Evolutionary conservation across 2,113 vertebrate species (phyloP).

Genomic region (Podarcis raffonei): DNA sequence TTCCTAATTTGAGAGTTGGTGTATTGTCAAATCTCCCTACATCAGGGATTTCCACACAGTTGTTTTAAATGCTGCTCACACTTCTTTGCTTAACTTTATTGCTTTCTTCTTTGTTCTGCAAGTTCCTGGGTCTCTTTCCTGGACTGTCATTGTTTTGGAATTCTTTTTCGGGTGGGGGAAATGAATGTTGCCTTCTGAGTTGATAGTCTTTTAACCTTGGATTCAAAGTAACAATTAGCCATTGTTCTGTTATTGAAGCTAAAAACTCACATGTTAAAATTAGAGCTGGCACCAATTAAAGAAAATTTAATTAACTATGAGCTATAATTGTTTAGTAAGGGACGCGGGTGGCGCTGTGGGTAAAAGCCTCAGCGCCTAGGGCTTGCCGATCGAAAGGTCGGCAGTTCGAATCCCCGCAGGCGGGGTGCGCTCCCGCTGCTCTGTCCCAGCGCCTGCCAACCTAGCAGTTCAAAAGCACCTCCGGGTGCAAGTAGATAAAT

Average conservation of each 20-base stretch:
- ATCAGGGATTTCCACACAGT: slow-evolving; percentile 53
- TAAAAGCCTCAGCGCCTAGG: no score
- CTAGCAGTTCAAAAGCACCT: no score
- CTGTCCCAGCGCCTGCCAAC: no score
- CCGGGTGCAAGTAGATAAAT: no score
- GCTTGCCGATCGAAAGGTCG: no score
- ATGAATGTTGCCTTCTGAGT: slow-evolving; percentile 37
- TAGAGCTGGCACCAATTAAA: neutral
- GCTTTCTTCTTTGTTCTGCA: slow-evolving; percentile 60
- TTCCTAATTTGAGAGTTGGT: slow-evolving; percentile 54
- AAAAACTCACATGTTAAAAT: neutral
- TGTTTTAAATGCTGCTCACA: slow-evolving; percentile 48
- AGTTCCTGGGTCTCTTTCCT: slow-evolving; percentile 53
- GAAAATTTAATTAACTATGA: neutral
- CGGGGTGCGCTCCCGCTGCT: no score
- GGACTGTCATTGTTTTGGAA: slow-evolving; percentile 53
- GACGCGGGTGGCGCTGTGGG: no score
- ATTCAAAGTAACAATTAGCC: neutral
- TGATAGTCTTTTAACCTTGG: slow-evolving; percentile 16
- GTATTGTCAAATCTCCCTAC: slow-evolving; percentile 46
- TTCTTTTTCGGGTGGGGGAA: slow-evolving; percentile 53
- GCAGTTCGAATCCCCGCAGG: no score
- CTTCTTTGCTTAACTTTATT: slow-evolving; percentile 59
- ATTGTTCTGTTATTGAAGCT: neutral
- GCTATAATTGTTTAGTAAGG: neutral